Evolutionary conservation across 2,113 vertebrate genomes (phyloP).

Genomic region (Zapus hudsonius): DNA sequence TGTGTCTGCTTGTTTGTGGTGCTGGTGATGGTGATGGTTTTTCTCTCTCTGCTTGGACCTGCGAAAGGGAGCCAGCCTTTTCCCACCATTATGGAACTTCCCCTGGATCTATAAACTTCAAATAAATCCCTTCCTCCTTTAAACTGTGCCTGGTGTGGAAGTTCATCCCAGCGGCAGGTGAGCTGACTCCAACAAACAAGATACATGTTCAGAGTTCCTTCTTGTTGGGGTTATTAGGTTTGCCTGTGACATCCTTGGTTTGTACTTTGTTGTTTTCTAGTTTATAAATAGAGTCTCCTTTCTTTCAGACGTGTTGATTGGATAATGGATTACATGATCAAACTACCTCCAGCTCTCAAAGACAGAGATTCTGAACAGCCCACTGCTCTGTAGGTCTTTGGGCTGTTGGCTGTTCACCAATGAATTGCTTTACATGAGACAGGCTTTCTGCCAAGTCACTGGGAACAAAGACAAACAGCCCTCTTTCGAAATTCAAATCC

Average conservation of each 20-base stretch:
- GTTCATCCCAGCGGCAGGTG: too few species aligned
- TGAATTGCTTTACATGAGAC: neutral
- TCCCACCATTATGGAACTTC: too few species aligned
- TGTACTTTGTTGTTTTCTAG: neutral
- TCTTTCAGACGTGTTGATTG: neutral
- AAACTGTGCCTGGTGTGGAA: too few species aligned
- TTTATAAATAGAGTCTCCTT: neutral
- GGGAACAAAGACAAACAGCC: conserved; percentile 1
- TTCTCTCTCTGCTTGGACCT: too few species aligned
- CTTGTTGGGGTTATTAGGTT: neutral
- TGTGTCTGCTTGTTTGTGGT: too few species aligned
- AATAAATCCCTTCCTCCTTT: too few species aligned
- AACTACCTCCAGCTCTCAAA: neutral
- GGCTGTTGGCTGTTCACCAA: neutral
- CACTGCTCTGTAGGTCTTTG: neutral
- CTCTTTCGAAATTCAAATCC: neutral
- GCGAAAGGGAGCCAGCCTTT: too few species aligned
- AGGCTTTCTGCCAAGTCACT: neutral
- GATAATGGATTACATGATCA: neutral
- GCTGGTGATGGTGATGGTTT: too few species aligned
- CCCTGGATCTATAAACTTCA: too few species aligned
- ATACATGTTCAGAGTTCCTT: neutral
- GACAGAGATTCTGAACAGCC: neutral
- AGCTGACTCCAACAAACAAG: too few species aligned
- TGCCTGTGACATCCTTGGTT: too few species aligned